Evolutionary conservation across 2,888 invertebrate species (phyloP).

Genomic region (Desoria tigrina): DNA sequence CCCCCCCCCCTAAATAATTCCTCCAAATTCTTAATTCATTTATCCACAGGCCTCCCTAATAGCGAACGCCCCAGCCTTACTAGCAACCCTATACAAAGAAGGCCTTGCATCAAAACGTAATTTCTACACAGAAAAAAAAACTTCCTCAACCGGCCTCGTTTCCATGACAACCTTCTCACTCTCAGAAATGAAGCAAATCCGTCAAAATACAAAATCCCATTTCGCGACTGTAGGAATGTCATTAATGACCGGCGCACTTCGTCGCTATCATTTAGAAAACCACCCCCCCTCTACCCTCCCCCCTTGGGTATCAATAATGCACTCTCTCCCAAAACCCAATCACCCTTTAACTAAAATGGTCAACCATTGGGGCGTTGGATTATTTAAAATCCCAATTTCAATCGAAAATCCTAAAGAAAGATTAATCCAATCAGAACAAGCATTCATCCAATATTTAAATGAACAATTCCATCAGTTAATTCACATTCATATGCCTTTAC

Average conservation of each 20-base stretch:
- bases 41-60: constrained; percentile 31
- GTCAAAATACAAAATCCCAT: constrained; percentile 41
- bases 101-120: constrained; percentile 39
- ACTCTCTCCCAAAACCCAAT: constrained; percentile 46
- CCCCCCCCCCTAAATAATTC: no score
- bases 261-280: constrained; percentile 33
- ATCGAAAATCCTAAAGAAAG: constrained; percentile 28
- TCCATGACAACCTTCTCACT: constrained; percentile 44
- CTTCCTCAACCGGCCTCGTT: constrained; percentile 39
- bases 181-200: constrained; percentile 42
- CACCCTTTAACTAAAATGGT: constrained; percentile 47
- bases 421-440: constrained; percentile 39
- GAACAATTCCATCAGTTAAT: constrained; percentile 44
- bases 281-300: constrained; percentile 21
- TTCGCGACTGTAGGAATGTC: constrained; percentile 51
- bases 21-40: constrained; percentile 8
- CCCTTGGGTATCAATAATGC: constrained; percentile 45
- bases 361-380: constrained; percentile 51
- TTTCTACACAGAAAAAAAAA: constrained; percentile 43
- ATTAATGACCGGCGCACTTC: constrained; percentile 45
- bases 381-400: constrained; percentile 47
- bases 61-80: constrained; percentile 26
- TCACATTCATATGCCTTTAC: constrained; percentile 47
- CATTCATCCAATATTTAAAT: constrained; percentile 44
- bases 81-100: constrained; percentile 42